Evolutionary conservation across 2,888 invertebrate species (phyloP).

Genomic region (Leucania comma): DNA sequence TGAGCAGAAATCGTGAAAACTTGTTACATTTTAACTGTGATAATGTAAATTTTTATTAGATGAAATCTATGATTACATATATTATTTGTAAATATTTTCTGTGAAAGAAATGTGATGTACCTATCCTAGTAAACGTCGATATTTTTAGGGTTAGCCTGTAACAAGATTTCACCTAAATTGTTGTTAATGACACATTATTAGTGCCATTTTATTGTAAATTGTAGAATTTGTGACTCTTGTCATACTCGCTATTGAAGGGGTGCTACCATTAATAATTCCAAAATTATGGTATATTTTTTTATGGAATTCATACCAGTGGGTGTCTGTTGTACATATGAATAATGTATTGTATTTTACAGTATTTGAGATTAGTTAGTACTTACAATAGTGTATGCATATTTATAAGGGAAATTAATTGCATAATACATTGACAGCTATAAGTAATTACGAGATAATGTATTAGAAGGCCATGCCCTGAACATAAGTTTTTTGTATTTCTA

Average conservation of each 20-base stretch:
- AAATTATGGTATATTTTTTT: conserved; percentile 90
- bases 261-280: conserved; percentile 91
- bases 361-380: conserved; percentile 90
- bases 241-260: conserved; percentile 91
- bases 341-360: conserved; percentile 90
- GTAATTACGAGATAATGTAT: conserved; percentile 87
- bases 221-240: conserved; percentile 91
- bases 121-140: conserved; percentile 83
- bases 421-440: conserved; percentile 89
- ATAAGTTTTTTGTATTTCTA: conserved; percentile 90
- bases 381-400: conserved; percentile 89
- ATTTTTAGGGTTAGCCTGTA: conserved; percentile 89
- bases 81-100: conserved; percentile 87
- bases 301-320: conserved; percentile 90
- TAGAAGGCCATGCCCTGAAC: conserved; percentile 87
- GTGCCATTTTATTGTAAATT: conserved; percentile 91
- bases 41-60: conserved; percentile 89
- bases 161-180: conserved; percentile 90
- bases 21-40: conserved; percentile 91
- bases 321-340: conserved; percentile 89
- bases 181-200: conserved; percentile 89
- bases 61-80: conserved; percentile 86
- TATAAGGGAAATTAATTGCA: conserved; percentile 88
- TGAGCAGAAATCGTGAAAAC: conserved; percentile 87
- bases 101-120: conserved; percentile 85